Evolutionary conservation across 2,888 invertebrate species (phyloP), one percentile per base, ranked within the genome.

Genomic region (Troides oblongomaculatus): DNA sequence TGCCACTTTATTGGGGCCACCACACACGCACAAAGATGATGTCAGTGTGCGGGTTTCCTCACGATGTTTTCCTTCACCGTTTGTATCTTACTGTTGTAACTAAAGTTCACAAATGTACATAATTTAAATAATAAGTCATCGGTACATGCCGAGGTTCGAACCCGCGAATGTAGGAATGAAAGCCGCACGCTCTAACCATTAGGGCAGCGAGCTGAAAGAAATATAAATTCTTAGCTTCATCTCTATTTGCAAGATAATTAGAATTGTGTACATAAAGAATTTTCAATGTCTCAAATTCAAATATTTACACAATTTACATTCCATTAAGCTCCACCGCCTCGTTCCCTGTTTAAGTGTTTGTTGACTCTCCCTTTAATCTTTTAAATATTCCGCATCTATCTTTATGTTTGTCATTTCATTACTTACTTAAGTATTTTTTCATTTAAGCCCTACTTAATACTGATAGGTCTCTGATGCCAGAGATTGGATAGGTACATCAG

Each of bases 261-360:
- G 14, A 61, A 61, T 61, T 69, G 69, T 64, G 53, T 69, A 64
- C 61, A 18, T 69, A 64, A 64, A 61, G 59, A 68, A 64, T 69
- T 53, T 64, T 57, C 61, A 69, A 69, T 69, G 69, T 69, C 61
- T 70, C 17, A 14, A 53, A 66, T 70, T 70, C 73, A 77, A 76
- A 76, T 76, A 77, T 77, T 77, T 74, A 72, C 72, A 69, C 71
- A 72, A 76, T 76, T 74, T 75, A 74, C 74, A 75, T 76, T 74
- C 75, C 75, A 75, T 75, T 75, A 76, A 74, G 72, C 71, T 72
- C 67, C 71, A 67, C 70, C 69, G 69, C 72, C 71, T 64, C 65
- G 61, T 66, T 72, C 67, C 39, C 43, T 64, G 53, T 60, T 30
- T n/a, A 64, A 68, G 53, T 69, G 64, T 64, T 69, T 69, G 69